Percentiles rank a stretch among this genome's conserved stretches.
Conservation (phyloP, 2,113 vertebrate genomes). For the Callospermophilus lateralis region DNA sequence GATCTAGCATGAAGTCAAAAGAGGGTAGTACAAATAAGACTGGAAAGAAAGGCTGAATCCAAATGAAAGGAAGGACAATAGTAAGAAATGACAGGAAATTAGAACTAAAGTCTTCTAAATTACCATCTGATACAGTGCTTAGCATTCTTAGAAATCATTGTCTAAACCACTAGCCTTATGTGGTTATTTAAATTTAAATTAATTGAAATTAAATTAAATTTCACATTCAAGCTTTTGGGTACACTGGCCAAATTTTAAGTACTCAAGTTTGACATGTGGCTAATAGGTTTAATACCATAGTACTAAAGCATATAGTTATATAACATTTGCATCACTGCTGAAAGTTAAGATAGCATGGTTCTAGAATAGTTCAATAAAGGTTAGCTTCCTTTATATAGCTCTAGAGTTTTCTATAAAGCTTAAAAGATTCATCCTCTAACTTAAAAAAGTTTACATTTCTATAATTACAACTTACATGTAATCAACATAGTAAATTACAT, state of each 20-base stretch:
- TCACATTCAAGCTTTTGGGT: background rate
- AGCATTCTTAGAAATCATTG: background rate
- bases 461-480: background rate
- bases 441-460: conserved; percentile 34
- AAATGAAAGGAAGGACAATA: background rate
- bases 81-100: conserved; percentile 18
- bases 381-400: background rate
- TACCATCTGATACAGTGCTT: background rate
- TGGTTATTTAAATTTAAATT: background rate
- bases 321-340: background rate
- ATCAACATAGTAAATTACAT: background rate
- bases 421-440: background rate
- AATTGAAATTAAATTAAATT: conserved; percentile 37
- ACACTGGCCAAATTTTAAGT: background rate
- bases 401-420: background rate
- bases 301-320: background rate
- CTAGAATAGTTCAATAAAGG: background rate
- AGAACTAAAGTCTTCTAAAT: conserved; percentile 26
- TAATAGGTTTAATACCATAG: background rate
- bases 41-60: background rate
- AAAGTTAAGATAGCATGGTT: background rate
- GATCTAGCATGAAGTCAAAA: background rate
- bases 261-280: background rate
- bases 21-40: background rate
- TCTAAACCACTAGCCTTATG: background rate